These are phyloP conservation scores for Amblyraja radiata DNA, from an alignment of 2,797 vertebrate genomes.

Conservation along the genomic window DNA sequence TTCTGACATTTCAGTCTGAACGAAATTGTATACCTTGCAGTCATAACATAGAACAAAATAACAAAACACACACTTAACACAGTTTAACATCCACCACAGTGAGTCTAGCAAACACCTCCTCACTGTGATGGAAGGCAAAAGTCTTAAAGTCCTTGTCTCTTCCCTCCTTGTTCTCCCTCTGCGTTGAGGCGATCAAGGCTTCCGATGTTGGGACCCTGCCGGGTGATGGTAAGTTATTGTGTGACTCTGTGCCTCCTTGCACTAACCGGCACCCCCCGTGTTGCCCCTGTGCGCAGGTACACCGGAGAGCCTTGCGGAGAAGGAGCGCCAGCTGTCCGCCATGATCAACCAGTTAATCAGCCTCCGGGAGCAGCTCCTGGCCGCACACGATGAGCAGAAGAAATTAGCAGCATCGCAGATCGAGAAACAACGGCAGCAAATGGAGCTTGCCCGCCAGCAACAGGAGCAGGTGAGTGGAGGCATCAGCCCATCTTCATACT, in stretches of 20 bases:
- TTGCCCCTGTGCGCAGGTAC: conserved; percentile 66
- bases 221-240: too few species aligned
- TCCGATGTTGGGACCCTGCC: too few species aligned
- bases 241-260: neutral
- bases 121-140: too few species aligned
- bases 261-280: neutral
- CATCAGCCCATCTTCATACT: neutral
- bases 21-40: too few species aligned
- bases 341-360: conserved; percentile 99
- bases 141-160: too few species aligned
- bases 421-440: conserved; percentile 98
- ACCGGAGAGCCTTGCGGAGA: conserved; percentile 94
- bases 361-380: conserved; percentile 94
- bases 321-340: conserved; percentile 94
- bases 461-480: conserved; percentile 86
- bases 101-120: too few species aligned
- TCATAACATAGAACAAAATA: too few species aligned
- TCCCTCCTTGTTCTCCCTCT: too few species aligned
- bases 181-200: too few species aligned
- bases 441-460: conserved; percentile 97
- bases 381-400: conserved; percentile 96
- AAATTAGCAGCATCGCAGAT: conserved; percentile 97
- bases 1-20: too few species aligned
- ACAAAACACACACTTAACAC: too few species aligned
- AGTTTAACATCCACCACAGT: too few species aligned